A percentile compares a stretch with the other conserved stretches of the same genome.
Evolutionary conservation across 2,888 invertebrate genomes (phyloP).

Genomic region (Tenthredo mesomela): DNA sequence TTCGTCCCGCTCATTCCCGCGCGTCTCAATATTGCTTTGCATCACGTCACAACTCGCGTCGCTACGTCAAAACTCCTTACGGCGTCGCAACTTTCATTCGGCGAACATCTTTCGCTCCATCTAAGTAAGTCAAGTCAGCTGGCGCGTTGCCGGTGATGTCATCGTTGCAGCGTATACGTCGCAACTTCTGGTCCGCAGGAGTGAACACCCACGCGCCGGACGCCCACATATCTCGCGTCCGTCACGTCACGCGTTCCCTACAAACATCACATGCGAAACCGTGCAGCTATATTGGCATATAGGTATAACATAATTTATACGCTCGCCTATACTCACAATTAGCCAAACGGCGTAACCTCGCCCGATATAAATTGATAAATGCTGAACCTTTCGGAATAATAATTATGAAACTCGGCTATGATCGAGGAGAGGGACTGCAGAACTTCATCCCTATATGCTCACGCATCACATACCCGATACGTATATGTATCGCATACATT

Average conservation of each 20-base stretch:
- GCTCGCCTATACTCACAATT: background rate
- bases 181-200: slow-evolving; percentile 53
- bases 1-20: background rate
- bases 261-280: background rate
- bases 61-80: slow-evolving; percentile 30
- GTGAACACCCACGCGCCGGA: slow-evolving; percentile 64
- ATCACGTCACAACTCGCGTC: background rate
- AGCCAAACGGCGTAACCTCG: background rate
- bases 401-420: background rate
- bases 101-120: slow-evolving; percentile 74
- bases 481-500: too few relatives aligned
- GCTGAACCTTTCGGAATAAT: background rate
- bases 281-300: background rate
- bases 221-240: slow-evolving; percentile 61
- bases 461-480: background rate
- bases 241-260: slow-evolving; percentile 28
- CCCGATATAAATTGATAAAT: background rate
- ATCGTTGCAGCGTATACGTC: slow-evolving; percentile 68
- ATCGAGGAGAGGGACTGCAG: background rate
- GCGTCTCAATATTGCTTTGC: background rate
- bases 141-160: slow-evolving; percentile 72
- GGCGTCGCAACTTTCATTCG: slow-evolving; percentile 32
- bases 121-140: slow-evolving; percentile 75
- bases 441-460: background rate
- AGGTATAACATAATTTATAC: background rate